Percentiles rank a stretch among this genome's conserved stretches.
Conservation (phyloP, 2,797 vertebrate species). For the Poecilia velifera region DNA sequence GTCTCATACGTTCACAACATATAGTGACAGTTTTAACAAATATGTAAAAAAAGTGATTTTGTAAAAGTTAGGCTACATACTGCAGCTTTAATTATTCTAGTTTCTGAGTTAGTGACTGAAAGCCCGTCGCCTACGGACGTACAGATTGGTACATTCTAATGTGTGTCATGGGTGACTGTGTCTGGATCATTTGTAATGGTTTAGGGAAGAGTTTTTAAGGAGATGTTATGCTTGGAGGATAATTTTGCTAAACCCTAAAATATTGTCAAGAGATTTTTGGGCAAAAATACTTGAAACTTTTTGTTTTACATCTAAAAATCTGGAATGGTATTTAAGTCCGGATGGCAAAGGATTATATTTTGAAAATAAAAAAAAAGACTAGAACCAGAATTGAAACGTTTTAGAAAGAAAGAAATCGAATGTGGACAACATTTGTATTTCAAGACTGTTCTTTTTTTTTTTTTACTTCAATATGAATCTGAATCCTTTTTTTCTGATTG, state of each 20-base stretch:
- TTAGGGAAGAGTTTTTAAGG: not conserved
- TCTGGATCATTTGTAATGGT: not conserved
- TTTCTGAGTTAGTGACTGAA: not conserved
- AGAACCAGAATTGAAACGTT: not conserved
- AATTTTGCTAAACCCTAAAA: not conserved
- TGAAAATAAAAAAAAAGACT: not conserved
- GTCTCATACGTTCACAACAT: no score
- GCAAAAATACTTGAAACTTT: not conserved
- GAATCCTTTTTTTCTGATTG: not conserved
- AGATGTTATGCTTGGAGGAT: not conserved
- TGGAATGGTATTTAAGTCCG: not conserved
- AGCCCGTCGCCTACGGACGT: not conserved
- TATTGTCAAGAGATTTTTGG: not conserved
- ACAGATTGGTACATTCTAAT: not conserved
- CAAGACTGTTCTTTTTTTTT: not conserved
- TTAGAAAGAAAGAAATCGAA: not conserved
- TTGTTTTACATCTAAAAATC: not conserved
- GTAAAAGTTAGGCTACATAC: no score
- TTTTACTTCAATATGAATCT: not conserved
- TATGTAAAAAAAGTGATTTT: no score
- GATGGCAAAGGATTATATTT: not conserved
- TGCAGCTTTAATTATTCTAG: not conserved
- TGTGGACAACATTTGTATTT: not conserved
- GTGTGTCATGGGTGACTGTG: not conserved
- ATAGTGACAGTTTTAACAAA: no score